Percentiles rank a stretch among this genome's conserved stretches.
Conservation (phyloP, 2,888 invertebrate species). For the Leucophora obtusa region DNA sequence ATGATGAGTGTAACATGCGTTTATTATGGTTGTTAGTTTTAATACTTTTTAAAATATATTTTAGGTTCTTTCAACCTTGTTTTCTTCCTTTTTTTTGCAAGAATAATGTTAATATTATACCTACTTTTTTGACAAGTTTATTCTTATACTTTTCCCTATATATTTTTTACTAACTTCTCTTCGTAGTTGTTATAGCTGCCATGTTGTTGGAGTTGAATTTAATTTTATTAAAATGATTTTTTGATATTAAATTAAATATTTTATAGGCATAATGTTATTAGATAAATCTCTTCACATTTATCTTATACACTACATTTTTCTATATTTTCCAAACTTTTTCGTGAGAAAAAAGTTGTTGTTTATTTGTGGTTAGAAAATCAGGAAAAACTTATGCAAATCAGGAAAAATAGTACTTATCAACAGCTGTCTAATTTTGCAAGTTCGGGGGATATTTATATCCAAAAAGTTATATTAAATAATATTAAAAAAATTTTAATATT, state of each 20-base stretch:
- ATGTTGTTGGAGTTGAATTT: neutral
- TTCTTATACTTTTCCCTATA: neutral
- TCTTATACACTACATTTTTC: neutral
- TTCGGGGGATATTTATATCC: neutral
- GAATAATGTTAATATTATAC: neutral
- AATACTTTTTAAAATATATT: neutral
- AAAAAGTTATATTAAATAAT: neutral
- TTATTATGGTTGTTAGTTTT: slow-evolving; percentile 30
- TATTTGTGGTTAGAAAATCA: slow-evolving; percentile 12
- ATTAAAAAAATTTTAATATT: neutral
- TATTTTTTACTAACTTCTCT: neutral
- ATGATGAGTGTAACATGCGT: slow-evolving; percentile 34
- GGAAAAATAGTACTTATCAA: slow-evolving; percentile 16
- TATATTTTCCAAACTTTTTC: neutral
- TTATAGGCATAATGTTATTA: neutral
- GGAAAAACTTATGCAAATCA: neutral
- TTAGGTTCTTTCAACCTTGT: neutral
- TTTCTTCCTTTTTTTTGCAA: neutral
- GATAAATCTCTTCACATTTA: neutral
- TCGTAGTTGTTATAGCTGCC: neutral
- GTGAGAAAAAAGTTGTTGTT: neutral
- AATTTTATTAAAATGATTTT: neutral
- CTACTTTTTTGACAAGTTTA: neutral
- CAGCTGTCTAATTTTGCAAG: slow-evolving; percentile 12
- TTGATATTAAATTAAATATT: slow-evolving; percentile 16